Evolutionary conservation across 2,888 invertebrate genomes (phyloP), one percentile per base, ranked within the genome.

Genomic region (Diplolepis rosae): DNA sequence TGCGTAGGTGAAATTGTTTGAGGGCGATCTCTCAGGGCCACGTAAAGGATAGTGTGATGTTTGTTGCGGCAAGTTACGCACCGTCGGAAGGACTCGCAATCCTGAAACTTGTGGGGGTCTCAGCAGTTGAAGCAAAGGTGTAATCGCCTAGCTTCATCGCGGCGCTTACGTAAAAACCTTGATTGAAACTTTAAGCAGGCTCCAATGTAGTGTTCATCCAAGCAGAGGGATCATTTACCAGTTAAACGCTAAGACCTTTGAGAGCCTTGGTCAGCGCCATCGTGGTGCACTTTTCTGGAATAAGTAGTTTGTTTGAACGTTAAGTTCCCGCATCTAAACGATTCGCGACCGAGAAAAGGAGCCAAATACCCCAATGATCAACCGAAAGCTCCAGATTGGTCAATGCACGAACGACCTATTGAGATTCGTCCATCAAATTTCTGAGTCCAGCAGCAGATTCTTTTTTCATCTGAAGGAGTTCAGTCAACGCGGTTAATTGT

Each of bases 321-420:
- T n/a, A n/a, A n/a, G 30, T 6, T 4, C 52, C 66, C 11, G 39
- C n/a, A 22, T 70, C 70, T 22, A 70, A 22, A 6, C 54, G 35
- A 32, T 24, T 50, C 13, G 32, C 5, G 9, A 70, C 7, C 13
- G 54, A 9, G 27, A 9, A 27, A 13, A 70, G 13, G n/a, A 69
- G 22, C 68, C 61, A 50, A 7, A 52, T 30, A 35, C 48, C 56
- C 65, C 71, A 52, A n/a, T n/a, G n/a, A n/a, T n/a, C n/a, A n/a
- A 52, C 42, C 22, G 65, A 1, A 1, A 30, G 30, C 11, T 68
- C 68, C 27, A 71, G 35, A 35, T 71, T 71, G 0, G 52, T 65
- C n/a, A 71, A 32, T 5, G 68, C 65, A 1, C 71, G 68, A 11
- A 69, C 68, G 11, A 68, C 65, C 6, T 68, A 4, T 30, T 71